Conservation (phyloP, 92 coral and sea anemone genomes). For the Epizoanthus stellaris region DNA sequence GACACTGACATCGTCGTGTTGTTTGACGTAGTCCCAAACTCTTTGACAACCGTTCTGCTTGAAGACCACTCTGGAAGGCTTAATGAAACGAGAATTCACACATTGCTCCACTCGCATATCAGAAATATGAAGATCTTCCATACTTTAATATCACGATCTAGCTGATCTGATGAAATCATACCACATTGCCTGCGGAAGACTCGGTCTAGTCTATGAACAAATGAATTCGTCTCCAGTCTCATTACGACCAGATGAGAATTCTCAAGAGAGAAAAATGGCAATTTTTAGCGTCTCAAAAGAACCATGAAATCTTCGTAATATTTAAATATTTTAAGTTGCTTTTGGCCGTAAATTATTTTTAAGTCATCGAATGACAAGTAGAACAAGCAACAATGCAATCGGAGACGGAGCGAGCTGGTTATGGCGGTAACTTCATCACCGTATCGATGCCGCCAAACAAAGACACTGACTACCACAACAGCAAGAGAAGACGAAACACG, state of each 20-base stretch:
- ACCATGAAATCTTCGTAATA: background rate
- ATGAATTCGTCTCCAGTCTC: too few species aligned
- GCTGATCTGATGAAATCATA: too few species aligned
- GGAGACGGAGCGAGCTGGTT: slow-evolving; percentile 35
- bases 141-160: background rate
- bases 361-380: slow-evolving; percentile 10
- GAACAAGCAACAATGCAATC: slow-evolving; percentile 24
- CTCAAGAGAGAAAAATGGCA: too few species aligned
- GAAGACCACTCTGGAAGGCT: slow-evolving; percentile 86
- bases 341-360: background rate
- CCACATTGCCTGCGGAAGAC: background rate
- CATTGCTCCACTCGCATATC: slow-evolving; percentile 88
- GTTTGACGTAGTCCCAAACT: slow-evolving; percentile 92
- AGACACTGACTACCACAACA: slow-evolving; percentile 73
- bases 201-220: background rate
- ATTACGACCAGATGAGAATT: too few species aligned
- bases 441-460: slow-evolving; percentile 82
- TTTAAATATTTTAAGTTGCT: slow-evolving; percentile 11
- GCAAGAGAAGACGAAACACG: slow-evolving; percentile 72
- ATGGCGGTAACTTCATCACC: slow-evolving; percentile 73
- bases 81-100: slow-evolving; percentile 81
- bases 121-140: slow-evolving; percentile 67
- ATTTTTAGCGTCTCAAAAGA: background rate
- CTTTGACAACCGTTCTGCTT: slow-evolving; percentile 90
- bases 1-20: slow-evolving; percentile 76